A percentile compares a stretch with the other conserved stretches of the same genome.
Conservation (phyloP, 2,888 invertebrate genomes). For the Tenthredo notha region DNA sequence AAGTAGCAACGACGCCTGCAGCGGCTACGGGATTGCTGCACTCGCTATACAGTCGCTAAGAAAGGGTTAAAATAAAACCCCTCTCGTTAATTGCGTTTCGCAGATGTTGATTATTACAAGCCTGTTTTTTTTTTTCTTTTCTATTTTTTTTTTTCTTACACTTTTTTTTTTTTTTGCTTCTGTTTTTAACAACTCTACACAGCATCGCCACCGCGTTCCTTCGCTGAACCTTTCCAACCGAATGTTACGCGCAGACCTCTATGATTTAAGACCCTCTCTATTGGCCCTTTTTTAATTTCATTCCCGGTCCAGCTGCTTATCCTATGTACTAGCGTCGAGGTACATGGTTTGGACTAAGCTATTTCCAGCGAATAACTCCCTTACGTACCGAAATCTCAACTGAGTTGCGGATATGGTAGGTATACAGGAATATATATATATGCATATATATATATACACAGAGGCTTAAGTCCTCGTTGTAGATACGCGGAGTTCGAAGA, state of each 20-base stretch:
- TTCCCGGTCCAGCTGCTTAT: constrained; percentile 21
- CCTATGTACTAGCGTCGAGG: not conserved
- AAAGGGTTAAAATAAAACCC: constrained; percentile 67
- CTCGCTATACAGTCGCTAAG: constrained; percentile 43
- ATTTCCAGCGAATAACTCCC: not conserved
- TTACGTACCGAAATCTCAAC: not conserved
- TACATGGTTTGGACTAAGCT: not conserved
- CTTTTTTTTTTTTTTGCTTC: not conserved
- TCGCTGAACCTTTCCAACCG: constrained; percentile 16
- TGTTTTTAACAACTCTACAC: constrained; percentile 33
- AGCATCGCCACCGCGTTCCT: constrained; percentile 13
- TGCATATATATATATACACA: not conserved
- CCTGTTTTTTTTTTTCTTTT: not conserved
- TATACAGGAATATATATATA: not conserved
- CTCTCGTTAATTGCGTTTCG: constrained; percentile 75
- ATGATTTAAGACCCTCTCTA: constrained; percentile 47
- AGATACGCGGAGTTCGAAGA: constrained; percentile 32
- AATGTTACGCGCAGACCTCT: constrained; percentile 25
- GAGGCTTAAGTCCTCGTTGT: constrained; percentile 17
- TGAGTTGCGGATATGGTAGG: not conserved
- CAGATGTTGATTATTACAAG: constrained; percentile 54
- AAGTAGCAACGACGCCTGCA: constrained; percentile 64
- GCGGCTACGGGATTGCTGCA: constrained; percentile 52
- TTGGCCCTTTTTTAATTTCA: constrained; percentile 34
- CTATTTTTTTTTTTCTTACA: not conserved